Base-by-base conservation (phyloP, 2,888 invertebrate genomes). In the Adelognathus sp. region DNA sequence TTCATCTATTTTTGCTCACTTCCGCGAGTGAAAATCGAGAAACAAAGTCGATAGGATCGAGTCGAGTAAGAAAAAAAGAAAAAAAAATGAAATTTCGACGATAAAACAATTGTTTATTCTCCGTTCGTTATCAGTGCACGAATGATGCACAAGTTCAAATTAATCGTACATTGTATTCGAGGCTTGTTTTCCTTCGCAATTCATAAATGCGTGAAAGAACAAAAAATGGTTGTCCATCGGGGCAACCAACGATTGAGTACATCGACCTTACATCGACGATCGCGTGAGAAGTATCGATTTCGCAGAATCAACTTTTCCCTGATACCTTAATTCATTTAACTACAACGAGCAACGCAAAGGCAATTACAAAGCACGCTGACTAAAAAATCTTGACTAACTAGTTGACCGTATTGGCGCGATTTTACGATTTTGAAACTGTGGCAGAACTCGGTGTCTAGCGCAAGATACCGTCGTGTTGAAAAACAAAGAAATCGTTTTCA, bases 301-400 rank as follows among this genome's bases (percentile, higher is more conserved):
- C 71, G 29, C 64, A 72, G 27, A n/a, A 63, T 44, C 39, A 11
- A 60, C 39, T 63, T 46, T 18, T 46, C 9, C 3, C 18, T 21
- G 36, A 72, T 54, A 46, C 21, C 61, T 56, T 61, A 72, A 77
- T 73, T 77, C 24, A 73, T 77, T 82, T 73, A 64, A 78, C 76
- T 82, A 79, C 76, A 82, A 73, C 76, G 74, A 76, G 46, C 70
- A 82, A 84, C 79, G 66, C 54, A 80, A 79, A 36, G 76, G 78
- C 64, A 81, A 83, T 79, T 78, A 82, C 79, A 79, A 82, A 80
- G 81, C 78, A 72, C 71, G 61, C 41, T 63, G 46, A 78, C 76
- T 74, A 74, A 80, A 82, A 82, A 83, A 85, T 39, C 77, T 85
- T 83, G 70, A 66, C 83, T 86, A 86, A 72, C 83, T 86, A 86